Conservation (phyloP, 2,888 invertebrate genomes). For the Anaspis maculata region DNA sequence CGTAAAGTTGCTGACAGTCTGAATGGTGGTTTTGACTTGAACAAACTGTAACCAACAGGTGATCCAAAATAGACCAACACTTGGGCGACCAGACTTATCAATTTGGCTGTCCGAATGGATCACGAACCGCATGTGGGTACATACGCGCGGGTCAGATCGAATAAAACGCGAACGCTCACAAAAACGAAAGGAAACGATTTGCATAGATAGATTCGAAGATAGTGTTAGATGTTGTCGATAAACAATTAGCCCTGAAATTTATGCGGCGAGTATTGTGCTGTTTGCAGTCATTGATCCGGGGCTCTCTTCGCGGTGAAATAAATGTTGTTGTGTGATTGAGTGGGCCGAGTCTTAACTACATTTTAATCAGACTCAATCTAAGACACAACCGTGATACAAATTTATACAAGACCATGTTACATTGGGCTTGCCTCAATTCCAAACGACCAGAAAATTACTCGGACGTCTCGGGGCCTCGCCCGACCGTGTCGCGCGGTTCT, state of each 20-base stretch:
- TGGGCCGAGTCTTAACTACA: slow-evolving; percentile 41
- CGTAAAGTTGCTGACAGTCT: too few relatives aligned
- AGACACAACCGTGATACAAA: slow-evolving; percentile 42
- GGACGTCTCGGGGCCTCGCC: not conserved
- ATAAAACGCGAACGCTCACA: too few relatives aligned
- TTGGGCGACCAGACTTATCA: too few relatives aligned
- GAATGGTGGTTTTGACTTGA: too few relatives aligned
- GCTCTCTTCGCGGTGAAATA: slow-evolving; percentile 17
- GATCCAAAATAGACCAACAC: too few relatives aligned
- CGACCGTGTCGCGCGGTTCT: slow-evolving; percentile 9
- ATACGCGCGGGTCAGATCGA: too few relatives aligned
- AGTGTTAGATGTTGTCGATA: slow-evolving; percentile 10
- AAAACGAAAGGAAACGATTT: too few relatives aligned
- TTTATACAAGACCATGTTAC: slow-evolving; percentile 42
- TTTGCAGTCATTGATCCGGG: slow-evolving; percentile 24
- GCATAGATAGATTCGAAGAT: slow-evolving; percentile 5
- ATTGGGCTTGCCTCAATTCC: slow-evolving; percentile 37
- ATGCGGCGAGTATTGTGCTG: slow-evolving; percentile 24
- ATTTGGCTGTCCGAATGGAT: too few relatives aligned
- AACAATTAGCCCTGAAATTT: slow-evolving; percentile 27
- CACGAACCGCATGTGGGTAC: too few relatives aligned
- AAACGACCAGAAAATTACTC: slow-evolving; percentile 24
- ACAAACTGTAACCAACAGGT: too few relatives aligned
- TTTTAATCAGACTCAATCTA: slow-evolving; percentile 42
- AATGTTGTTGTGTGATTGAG: slow-evolving; percentile 29